Evolutionary conservation across 2,113 vertebrate genomes (phyloP), one percentile per base, ranked within the genome.

Genomic region (Phyllopteryx taeniolatus): DNA sequence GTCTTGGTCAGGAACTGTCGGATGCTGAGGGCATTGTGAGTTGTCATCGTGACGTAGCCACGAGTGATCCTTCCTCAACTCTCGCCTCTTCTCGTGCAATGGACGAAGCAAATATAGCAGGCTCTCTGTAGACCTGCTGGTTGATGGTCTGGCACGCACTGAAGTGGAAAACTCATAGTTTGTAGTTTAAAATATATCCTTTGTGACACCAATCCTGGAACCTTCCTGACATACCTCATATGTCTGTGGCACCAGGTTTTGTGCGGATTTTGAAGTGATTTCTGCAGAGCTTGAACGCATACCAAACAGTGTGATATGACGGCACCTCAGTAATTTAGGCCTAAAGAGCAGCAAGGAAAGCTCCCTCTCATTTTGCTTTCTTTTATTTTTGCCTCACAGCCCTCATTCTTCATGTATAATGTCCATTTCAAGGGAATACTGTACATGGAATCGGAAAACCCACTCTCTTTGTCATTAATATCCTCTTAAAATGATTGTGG

Each of bases 271-370:
- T 86, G 81, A 90, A 86, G 77, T 83, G 84, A 79, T 80, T 87
- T 85, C 84, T 83, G 83, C 83, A 87, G 86, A 89, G 82, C 87
- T 54, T 70, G 67, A 80, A 63, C 43, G 78, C 83, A 87, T 87
- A 88, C 80, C 78, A 87, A 90, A 73, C 83, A 86, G 79, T 78
- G 77, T 70, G 77, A 81, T 83, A 88, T 72, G 73, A 66, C 80
- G 53, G 2, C 53, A 2, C 2, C 85, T 85, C 81, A 82, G 87
- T 89, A 88, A 91, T 91, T 89, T 87, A 82, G 75, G 83, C 85
- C 83, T 87, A 80, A 84, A 90, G 73, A 88, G 77, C 78, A 70
- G 63, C 72, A 82, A 86, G 74, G 85, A 85, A 85, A 77, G 69
- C 82, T 87, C 62, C 61, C 35, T 82, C 83, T 88, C 76, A 60